phyloP scores from a whole-genome alignment of 1,140 invertebrate genomes.

The Leptinotarsa lineolata region DNA sequence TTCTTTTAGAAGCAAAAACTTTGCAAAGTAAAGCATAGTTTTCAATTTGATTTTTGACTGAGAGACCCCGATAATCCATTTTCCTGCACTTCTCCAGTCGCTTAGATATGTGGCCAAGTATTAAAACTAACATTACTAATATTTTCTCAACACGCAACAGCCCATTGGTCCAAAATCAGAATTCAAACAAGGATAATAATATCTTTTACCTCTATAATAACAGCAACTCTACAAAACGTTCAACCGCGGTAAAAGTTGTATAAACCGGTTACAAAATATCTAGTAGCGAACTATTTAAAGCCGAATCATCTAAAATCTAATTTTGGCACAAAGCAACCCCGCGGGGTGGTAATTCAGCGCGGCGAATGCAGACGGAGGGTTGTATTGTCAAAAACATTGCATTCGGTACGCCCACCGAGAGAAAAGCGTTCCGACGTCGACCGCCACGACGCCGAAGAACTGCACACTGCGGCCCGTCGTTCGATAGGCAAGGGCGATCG shows the following conservation, averaged over 20 bases:
- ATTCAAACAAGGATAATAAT: no score
- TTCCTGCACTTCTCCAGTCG: no score
- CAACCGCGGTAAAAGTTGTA: background rate
- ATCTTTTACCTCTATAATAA: background rate
- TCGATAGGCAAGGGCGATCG: slow-evolving; percentile 20
- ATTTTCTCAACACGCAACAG: no score
- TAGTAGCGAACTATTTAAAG: slow-evolving; percentile 4
- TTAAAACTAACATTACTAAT: no score
- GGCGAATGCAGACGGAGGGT: slow-evolving; percentile 27
- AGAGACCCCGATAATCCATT: no score
- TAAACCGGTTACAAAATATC: background rate
- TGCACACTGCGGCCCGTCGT: slow-evolving; percentile 35
- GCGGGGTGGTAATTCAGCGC: slow-evolving; percentile 27
- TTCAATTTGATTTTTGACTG: no score
- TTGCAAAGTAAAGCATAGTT: no score
- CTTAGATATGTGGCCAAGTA: no score
- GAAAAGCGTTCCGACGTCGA: slow-evolving; percentile 32
- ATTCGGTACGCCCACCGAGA: slow-evolving; percentile 39
- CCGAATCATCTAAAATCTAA: slow-evolving; percentile 28
- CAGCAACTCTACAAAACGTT: background rate
- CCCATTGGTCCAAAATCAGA: no score
- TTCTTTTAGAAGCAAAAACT: no score
- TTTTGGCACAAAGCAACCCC: slow-evolving; percentile 37
- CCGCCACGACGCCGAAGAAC: slow-evolving; percentile 32
- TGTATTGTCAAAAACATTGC: slow-evolving; percentile 38